Evolutionary conservation across 2,797 vertebrate genomes (phyloP).

Genomic region (Pitangus sulphuratus): DNA sequence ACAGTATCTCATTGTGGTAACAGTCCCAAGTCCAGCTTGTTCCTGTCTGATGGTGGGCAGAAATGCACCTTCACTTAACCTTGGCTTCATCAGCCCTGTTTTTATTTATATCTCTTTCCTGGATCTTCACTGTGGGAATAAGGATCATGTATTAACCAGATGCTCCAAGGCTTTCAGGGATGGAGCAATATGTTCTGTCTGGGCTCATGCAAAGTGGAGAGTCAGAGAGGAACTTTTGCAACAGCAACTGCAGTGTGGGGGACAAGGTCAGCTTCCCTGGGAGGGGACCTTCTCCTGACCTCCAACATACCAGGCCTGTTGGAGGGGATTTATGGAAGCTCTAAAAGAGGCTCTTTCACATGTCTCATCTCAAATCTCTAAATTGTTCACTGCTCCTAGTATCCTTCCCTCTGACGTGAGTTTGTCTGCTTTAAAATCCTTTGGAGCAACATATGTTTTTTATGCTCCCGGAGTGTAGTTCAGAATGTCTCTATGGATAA

Average conservation of each 20-base stretch:
- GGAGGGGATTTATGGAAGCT: not conserved
- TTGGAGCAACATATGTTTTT: rapidly evolving
- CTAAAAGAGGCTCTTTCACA: not conserved
- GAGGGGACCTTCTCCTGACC: not conserved
- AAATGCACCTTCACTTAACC: not conserved
- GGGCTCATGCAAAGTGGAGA: not conserved
- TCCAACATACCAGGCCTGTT: not conserved
- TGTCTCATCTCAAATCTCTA: not conserved
- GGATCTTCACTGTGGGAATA: not conserved
- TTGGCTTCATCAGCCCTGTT: not conserved
- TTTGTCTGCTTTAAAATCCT: not conserved
- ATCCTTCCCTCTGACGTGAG: not conserved
- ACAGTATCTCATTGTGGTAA: not conserved
- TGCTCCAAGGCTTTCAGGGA: not conserved
- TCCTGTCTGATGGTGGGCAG: not conserved
- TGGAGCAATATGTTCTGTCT: not conserved
- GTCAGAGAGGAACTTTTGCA: not conserved
- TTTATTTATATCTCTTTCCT: not conserved
- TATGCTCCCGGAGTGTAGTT: not conserved
- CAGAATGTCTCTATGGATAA: not conserved
- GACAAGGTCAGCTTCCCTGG: not conserved
- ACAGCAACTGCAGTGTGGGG: not conserved
- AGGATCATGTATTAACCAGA: not conserved
- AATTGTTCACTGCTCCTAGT: not conserved
- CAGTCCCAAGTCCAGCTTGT: not conserved